Base-by-base conservation (phyloP, 2,888 invertebrate species). In the Nudaria mundana region DNA sequence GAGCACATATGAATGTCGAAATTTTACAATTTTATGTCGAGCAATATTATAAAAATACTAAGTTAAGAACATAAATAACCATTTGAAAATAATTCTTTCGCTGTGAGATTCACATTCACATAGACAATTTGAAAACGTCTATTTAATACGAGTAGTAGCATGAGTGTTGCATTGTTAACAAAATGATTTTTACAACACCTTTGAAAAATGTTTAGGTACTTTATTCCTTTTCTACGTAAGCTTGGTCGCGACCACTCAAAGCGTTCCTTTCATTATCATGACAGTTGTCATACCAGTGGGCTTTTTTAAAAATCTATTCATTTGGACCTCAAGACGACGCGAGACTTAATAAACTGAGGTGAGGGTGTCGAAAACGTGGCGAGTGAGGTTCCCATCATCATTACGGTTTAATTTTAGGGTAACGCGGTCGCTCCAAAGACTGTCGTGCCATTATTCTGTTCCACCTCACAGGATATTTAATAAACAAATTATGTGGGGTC, bases 341-440 rank as follows among this genome's bases (percentile, higher is more conserved):
- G 73, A 69, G 74, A 77, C 80, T 84, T 81, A 80, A 83, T 81
- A 84, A 81, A 77, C 45, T 56, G 65, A 72, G 72, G 71, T 63
- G 42, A 55, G 69, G 71, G 57, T 48, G 67, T 69, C 76, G 67
- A 78, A 79, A 77, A 69, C 69, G 72, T 66, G 70, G 71, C 71
- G 73, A 79, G 71, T 76, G 77, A 71, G 72, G 73, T 71, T 71
- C 75, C 81, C 78, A 82, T 84, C 86, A 81, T 81, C 83, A 81
- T 85, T 86, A 83, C 81, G 74, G 83, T 87, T 87, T 83, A 85
- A 87, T 85, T 84, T 81, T 71, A 71, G 75, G 77, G 80, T 81
- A 84, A 84, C 81, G 77, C 79, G 80, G 67, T 76, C 81, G 74
- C 80, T 83, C 82, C 85, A 81, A 84, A 82, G 82, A 83, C 85